phyloP scores from a whole-genome alignment of 37 sponge, comb jelly and placozoan genomes.

The Halisarca cf. caerulea region DNA sequence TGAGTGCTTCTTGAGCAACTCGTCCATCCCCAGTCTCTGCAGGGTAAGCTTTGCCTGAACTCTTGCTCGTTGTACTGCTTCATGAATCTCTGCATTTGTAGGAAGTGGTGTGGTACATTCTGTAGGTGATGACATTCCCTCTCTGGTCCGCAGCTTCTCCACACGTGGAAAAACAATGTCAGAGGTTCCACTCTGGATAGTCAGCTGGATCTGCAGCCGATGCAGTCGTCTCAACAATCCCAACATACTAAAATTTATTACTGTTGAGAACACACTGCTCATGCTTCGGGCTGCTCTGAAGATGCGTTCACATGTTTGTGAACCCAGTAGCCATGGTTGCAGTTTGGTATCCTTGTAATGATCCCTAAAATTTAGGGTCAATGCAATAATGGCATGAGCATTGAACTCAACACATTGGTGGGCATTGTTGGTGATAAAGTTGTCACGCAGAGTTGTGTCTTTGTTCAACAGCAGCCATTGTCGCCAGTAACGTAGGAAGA shows the following conservation, averaged over 20 bases:
- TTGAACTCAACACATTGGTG: slow-evolving; percentile 20
- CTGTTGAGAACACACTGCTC: slow-evolving; percentile 24
- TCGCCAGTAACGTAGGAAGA: slow-evolving; percentile 45
- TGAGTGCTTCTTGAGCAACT: too few relatives aligned
- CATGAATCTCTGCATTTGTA: neutral
- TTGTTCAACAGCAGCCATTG: neutral
- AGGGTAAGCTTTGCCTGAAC: neutral
- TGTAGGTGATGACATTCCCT: too few relatives aligned
- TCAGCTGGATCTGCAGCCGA: slow-evolving; percentile 20
- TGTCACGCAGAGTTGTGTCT: neutral
- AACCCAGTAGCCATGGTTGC: slow-evolving; percentile 40
- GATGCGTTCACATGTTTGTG: slow-evolving; percentile 23
- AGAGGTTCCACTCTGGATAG: neutral
- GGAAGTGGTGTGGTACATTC: too few relatives aligned
- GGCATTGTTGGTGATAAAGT: slow-evolving; percentile 26
- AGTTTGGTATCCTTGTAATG: neutral
- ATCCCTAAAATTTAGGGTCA: neutral
- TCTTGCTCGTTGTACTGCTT: slow-evolving; percentile 27
- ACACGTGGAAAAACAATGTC: neutral
- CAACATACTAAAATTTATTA: slow-evolving; percentile 36
- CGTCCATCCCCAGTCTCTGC: too few relatives aligned
- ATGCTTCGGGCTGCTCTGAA: slow-evolving; percentile 35
- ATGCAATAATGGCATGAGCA: slow-evolving; percentile 18
- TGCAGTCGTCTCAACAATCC: slow-evolving; percentile 12
- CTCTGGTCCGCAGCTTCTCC: neutral